Evolutionary conservation across 35 echinoderm and acorn worm species (phyloP), one percentile per base, ranked within the genome.

Genomic region (Eucidaris tribuloides): DNA sequence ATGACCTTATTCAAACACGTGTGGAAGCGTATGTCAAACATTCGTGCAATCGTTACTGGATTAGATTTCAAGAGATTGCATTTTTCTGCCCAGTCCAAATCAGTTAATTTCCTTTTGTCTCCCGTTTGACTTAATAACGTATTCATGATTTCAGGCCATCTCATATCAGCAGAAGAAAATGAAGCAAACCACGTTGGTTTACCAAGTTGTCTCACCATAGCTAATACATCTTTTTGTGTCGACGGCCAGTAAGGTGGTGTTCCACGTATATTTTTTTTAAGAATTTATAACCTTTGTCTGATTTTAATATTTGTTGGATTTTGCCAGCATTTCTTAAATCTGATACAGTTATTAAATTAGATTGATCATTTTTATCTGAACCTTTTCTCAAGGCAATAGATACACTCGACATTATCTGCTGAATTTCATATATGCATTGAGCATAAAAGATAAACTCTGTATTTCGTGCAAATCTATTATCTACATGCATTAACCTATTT

Each of bases 391-490:
- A 50, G 29, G 89, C 89, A 81, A 92, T 92, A 80, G 89, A 92
- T 39, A 92, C 58, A 58, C 62, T 36, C 71, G 89, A 92, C 44
- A 58, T 40, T 5, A 92, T 66, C 71, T 71, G 58, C 5, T 92
- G 59, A 46, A 92, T 41, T 92, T 92, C 83, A 44, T 55, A 81
- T 29, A 82, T 23, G 76, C 41, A 86, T 45, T 92, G 89, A 42
- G 89, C 89, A 81, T 81, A 92, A 60, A 92, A 92, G 29, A 91
- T 91, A 22, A 52, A 91, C 20, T 91, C 82, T 55, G 89, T 80
- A 45, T 85, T 91, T 58, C 54, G 46, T 1, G 89, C 82, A 86
- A 92, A 92, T 74, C 89, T 85, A 34, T 85, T 86, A 45, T 86
- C 77, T 5, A 71, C 83, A 79, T 76, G 54, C 52, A 91, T 64